Evolutionary conservation across 1,140 invertebrate species (phyloP).

Genomic region (Fopius arisanus): DNA sequence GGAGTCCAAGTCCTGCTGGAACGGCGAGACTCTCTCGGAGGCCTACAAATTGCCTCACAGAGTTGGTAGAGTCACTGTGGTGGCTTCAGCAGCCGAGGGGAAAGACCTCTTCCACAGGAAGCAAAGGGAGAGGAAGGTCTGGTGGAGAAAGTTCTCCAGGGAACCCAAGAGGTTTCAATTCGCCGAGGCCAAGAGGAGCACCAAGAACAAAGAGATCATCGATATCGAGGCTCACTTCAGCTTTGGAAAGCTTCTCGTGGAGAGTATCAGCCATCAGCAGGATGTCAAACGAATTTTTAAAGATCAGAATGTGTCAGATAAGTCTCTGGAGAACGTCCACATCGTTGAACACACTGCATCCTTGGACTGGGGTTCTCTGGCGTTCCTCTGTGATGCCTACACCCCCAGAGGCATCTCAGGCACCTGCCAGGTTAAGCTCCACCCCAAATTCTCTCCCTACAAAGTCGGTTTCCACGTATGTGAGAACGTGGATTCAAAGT

Average conservation of each 20-base stretch:
- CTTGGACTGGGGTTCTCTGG: constrained; percentile 69
- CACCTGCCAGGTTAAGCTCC: constrained; percentile 66
- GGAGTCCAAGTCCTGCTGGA: constrained; percentile 48
- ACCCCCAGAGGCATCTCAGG: constrained; percentile 45
- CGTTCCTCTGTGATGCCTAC: constrained; percentile 71
- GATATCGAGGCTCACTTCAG: constrained; percentile 55
- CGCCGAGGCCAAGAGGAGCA: constrained; percentile 46
- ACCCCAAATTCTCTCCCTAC: constrained; percentile 77
- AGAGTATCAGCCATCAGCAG: constrained; percentile 49
- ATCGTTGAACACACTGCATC: constrained; percentile 66
- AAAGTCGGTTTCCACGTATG: constrained; percentile 69
- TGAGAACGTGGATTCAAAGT: constrained; percentile 38
- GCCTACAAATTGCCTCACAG: constrained; percentile 44
- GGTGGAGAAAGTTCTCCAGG: constrained; percentile 74
- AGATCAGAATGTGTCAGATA: constrained; percentile 60
- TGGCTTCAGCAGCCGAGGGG: constrained; percentile 41
- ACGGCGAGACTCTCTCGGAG: constrained; percentile 40
- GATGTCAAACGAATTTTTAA: constrained; percentile 45
- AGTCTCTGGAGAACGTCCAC: constrained; percentile 43
- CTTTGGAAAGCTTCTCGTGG: constrained; percentile 53
- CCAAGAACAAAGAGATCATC: constrained; percentile 56
- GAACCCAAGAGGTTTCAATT: constrained; percentile 51
- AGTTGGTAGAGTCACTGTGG: constrained; percentile 47
- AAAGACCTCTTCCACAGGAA: constrained; percentile 71
- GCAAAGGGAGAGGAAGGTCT: constrained; percentile 78